These are phyloP conservation scores for Blera fallax DNA, from an alignment of 2,888 invertebrate species.

Conservation along the genomic window DNA sequence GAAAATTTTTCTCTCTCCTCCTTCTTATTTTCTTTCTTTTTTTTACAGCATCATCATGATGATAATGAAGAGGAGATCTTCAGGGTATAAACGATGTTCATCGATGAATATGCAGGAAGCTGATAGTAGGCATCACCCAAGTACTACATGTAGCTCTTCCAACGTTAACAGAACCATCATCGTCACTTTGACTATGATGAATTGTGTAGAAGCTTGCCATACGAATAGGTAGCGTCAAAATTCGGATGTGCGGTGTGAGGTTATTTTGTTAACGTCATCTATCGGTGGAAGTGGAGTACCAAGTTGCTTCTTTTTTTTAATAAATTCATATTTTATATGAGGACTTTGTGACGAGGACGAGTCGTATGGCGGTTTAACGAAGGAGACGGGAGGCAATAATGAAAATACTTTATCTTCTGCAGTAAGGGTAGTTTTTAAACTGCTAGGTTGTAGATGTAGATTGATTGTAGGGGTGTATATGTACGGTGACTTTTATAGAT, in stretches of 20 bases:
- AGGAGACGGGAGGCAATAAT: not conserved
- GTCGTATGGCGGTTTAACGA: not conserved
- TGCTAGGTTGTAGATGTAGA: too few species aligned
- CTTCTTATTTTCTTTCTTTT: not conserved
- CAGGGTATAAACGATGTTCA: not conserved
- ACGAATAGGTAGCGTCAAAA: not conserved
- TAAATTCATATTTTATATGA: slow-evolving; percentile 17
- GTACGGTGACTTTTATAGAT: too few species aligned
- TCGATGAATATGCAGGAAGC: slow-evolving; percentile 22
- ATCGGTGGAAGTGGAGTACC: not conserved
- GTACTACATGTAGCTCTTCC: not conserved
- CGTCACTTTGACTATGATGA: slow-evolving; percentile 15
- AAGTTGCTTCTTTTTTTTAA: not conserved
- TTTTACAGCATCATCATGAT: slow-evolving; percentile 9
- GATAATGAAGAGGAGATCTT: slow-evolving; percentile 25
- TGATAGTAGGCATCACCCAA: not conserved
- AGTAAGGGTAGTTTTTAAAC: not conserved
- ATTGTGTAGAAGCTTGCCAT: not conserved
- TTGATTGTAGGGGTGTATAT: too few species aligned
- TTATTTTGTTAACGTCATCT: slow-evolving; percentile 21
- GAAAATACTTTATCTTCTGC: not conserved
- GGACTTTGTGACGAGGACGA: too few species aligned
- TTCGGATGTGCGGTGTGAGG: not conserved
- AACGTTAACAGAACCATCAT: not conserved
- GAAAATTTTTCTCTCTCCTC: not conserved